Evolutionary conservation across 2,888 invertebrate genomes (phyloP).

Genomic region (Pecten maximus): DNA sequence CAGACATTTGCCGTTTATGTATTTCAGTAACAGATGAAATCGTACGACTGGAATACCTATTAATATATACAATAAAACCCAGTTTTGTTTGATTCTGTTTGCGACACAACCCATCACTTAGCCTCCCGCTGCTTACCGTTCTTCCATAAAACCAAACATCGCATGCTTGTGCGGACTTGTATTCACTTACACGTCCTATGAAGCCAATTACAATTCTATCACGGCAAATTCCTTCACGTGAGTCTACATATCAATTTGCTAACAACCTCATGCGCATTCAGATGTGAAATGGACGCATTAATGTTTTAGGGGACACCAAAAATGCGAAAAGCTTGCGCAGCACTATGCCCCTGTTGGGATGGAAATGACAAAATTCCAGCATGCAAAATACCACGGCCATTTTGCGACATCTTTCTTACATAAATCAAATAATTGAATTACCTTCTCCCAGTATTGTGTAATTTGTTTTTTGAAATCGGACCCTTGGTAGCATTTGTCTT

Average conservation of each 20-base stretch:
- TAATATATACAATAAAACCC: background rate
- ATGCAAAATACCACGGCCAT: constrained; percentile 39
- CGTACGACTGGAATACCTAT: constrained; percentile 15
- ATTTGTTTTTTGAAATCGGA: constrained; percentile 41
- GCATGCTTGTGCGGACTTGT: constrained; percentile 29
- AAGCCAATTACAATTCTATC: constrained; percentile 35
- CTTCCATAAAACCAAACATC: constrained; percentile 32
- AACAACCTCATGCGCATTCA: constrained; percentile 35
- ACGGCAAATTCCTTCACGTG: constrained; percentile 32
- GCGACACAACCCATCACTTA: constrained; percentile 33
- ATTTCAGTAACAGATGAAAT: constrained; percentile 15
- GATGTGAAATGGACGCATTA: constrained; percentile 31
- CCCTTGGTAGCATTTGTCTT: constrained; percentile 33
- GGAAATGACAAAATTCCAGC: constrained; percentile 46
- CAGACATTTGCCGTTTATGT: background rate
- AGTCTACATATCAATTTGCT: constrained; percentile 35
- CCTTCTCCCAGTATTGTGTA: constrained; percentile 38
- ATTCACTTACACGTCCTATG: constrained; percentile 4
- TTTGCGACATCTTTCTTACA: constrained; percentile 43
- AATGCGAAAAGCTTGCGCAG: constrained; percentile 35
- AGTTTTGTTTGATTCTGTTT: constrained; percentile 21
- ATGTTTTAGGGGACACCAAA: constrained; percentile 26
- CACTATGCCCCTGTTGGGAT: constrained; percentile 36
- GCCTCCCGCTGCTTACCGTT: constrained; percentile 5
- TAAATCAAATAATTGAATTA: constrained; percentile 46